Conservation (phyloP, 2,888 invertebrate species). For the Nephrotoma appendiculata region DNA sequence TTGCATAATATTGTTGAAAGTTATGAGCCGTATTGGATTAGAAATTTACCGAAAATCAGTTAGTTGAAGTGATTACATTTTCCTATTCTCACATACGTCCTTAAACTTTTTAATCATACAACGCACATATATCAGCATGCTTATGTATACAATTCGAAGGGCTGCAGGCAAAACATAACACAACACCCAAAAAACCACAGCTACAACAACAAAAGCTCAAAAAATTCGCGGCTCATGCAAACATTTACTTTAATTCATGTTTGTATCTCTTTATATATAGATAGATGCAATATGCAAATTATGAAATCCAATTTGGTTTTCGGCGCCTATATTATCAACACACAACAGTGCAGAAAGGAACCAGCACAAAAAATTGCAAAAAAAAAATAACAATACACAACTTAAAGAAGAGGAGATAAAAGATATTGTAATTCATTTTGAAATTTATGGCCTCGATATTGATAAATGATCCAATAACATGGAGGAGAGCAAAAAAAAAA, state of each 20-base stretch:
- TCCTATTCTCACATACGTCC: too few relatives aligned
- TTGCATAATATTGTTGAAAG: too few relatives aligned
- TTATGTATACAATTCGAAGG: not conserved
- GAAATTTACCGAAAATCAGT: too few relatives aligned
- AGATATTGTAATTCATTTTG: not conserved
- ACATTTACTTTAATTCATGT: constrained; percentile 3
- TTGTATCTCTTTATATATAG: not conserved
- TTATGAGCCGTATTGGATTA: too few relatives aligned
- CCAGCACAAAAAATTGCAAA: not conserved
- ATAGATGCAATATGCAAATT: constrained; percentile 1
- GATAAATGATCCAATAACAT: constrained; percentile 2
- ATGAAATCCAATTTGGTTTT: constrained; percentile 4
- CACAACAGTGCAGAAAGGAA: not conserved
- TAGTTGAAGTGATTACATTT: too few relatives aligned
- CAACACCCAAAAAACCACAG: not conserved
- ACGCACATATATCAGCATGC: too few relatives aligned
- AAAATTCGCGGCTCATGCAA: not conserved
- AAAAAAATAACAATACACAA: not conserved
- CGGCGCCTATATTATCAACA: constrained; percentile 1
- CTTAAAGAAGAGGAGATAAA: not conserved
- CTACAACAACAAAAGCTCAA: not conserved
- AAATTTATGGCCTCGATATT: constrained; percentile 2
- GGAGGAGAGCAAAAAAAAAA: not conserved
- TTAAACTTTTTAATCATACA: too few relatives aligned
- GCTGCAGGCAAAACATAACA: not conserved